Evolutionary conservation across 2,797 vertebrate species (phyloP).

Genomic region (Momotus momota): DNA sequence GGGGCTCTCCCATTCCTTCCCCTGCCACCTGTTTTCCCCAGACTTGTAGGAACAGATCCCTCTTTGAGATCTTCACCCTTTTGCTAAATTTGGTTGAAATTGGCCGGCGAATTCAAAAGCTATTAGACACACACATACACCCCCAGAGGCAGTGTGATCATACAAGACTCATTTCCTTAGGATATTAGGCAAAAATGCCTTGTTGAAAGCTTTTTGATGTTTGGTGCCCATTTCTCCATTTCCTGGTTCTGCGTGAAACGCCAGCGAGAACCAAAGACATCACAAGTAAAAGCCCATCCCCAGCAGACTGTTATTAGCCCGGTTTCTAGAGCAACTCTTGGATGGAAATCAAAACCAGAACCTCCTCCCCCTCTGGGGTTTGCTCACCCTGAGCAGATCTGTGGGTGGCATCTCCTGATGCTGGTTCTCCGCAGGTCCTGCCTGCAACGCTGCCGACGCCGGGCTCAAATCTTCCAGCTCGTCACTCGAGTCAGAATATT

Average conservation of each 20-base stretch:
- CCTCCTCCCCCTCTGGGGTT: slow-evolving; percentile 57
- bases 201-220: slow-evolving; percentile 60
- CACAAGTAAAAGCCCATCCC: slow-evolving; percentile 63
- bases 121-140: slow-evolving; percentile 41
- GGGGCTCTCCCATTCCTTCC: slow-evolving; percentile 5
- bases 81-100: neutral
- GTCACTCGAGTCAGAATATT: neutral
- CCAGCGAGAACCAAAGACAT: slow-evolving; percentile 51
- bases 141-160: slow-evolving; percentile 41
- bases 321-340: slow-evolving; percentile 53
- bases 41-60: slow-evolving; percentile 17
- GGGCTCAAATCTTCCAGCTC: neutral
- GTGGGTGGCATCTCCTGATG: slow-evolving; percentile 60
- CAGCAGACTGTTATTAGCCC: slow-evolving; percentile 47
- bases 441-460: neutral
- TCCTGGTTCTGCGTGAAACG: slow-evolving; percentile 46
- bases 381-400: slow-evolving; percentile 34
- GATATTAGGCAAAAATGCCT: slow-evolving; percentile 64
- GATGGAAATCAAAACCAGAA: slow-evolving; percentile 47
- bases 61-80: slow-evolving; percentile 17
- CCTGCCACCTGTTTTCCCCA: slow-evolving; percentile 14
- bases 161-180: slow-evolving; percentile 61
- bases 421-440: neutral
- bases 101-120: slow-evolving; percentile 33
- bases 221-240: slow-evolving; percentile 13